Percentiles rank a stretch among this genome's conserved stretches.
Conservation (phyloP, 2,113 vertebrate genomes). For the Hippoglossus stenolepis region DNA sequence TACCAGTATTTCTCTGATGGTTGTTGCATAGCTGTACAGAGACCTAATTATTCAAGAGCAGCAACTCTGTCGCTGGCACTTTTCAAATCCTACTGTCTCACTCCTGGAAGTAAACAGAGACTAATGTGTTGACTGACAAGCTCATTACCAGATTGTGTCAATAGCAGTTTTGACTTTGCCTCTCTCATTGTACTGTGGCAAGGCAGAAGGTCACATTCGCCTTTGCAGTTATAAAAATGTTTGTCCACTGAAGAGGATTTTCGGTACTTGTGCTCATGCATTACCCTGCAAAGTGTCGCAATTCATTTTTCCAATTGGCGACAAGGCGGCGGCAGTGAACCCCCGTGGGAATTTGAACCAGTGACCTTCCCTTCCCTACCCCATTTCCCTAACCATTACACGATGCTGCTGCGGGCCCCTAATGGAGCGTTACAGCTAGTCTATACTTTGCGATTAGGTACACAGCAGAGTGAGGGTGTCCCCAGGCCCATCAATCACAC, state of each 20-base stretch:
- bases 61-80: conserved; percentile 33
- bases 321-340: conserved; percentile 44
- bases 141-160: conserved; percentile 64
- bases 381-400: conserved; percentile 80
- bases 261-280: conserved; percentile 7
- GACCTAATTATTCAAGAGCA: conserved; percentile 49
- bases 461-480: conserved; percentile 65
- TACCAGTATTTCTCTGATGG: conserved; percentile 21
- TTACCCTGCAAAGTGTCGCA: conserved; percentile 46
- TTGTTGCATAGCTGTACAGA: not conserved
- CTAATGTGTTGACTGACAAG: conserved; percentile 47
- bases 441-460: conserved; percentile 72
- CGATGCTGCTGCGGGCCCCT: conserved; percentile 60
- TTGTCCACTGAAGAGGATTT: conserved; percentile 19
- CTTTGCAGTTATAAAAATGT: conserved; percentile 10
- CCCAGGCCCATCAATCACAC: conserved; percentile 79
- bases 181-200: not conserved
- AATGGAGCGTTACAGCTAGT: conserved; percentile 74
- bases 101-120: conserved; percentile 52
- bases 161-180: conserved; percentile 56
- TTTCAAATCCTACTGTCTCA: conserved; percentile 36
- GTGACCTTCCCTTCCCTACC: conserved; percentile 70
- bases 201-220: conserved; percentile 30
- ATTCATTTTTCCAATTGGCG: conserved; percentile 47
- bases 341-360: conserved; percentile 65